Conservation (phyloP, 2,113 vertebrate genomes). For the Passer montanus region DNA sequence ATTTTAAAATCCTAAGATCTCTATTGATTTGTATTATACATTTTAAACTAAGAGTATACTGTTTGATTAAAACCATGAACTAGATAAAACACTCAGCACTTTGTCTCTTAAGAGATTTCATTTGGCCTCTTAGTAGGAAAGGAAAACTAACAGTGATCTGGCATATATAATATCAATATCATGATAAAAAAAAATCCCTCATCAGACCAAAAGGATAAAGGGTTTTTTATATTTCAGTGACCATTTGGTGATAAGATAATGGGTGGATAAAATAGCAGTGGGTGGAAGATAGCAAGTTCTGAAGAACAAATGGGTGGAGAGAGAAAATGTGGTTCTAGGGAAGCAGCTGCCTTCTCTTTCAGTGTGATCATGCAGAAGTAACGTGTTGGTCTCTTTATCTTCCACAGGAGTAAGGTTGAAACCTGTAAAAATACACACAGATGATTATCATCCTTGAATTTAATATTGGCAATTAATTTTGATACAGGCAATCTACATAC, state of each 20-base stretch:
- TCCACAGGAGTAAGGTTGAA: neutral
- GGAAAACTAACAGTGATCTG: neutral
- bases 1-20: neutral
- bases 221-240: neutral
- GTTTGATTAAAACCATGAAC: neutral
- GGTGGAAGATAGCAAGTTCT: neutral
- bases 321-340: neutral
- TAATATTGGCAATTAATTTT: neutral
- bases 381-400: neutral
- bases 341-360: neutral
- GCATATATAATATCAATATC: neutral
- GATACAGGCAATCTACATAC: neutral
- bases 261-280: neutral
- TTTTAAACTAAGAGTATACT: neutral
- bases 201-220: neutral
- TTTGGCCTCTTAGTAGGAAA: neutral
- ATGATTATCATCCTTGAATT: neutral
- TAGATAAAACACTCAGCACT: neutral
- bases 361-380: neutral
- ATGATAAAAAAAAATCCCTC: neutral
- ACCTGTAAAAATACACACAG: neutral
- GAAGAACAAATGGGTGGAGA: neutral
- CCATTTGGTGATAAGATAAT: neutral
- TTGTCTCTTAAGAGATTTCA: neutral
- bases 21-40: neutral